Evolutionary conservation across 2,797 vertebrate species (phyloP), one percentile per base, ranked within the genome.

Genomic region (Gila robusta): DNA sequence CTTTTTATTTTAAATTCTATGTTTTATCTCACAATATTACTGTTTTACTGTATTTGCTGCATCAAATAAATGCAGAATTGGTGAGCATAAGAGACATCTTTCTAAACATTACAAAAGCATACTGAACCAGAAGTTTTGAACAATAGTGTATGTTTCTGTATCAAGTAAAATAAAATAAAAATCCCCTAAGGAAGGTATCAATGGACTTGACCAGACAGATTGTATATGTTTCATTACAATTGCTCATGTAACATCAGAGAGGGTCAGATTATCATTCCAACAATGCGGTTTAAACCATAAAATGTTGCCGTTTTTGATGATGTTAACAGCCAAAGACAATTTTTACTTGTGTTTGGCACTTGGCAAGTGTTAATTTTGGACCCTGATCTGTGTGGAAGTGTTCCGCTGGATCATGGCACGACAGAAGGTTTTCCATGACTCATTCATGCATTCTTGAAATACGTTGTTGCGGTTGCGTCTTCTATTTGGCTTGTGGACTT

Each of bases 401-500:
- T 62, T 80, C 56, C 81, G 21, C n/a, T 76, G 74, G 47, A 66
- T 67, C 39, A 44, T 32, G 41, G 62, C 41, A 67, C 49, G 49
- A 80, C 62, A 80, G 62, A 80, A 67, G 62, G 28, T 80, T 80
- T 80, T 80, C 62, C 79, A 80, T 80, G 79, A 80, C 41, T 80
- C 62, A 67, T 47, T 79, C 67, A 74, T 39, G 47, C 66, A 35
- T 85, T 87, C 47, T 62, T 21, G 11, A 56, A 35, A 67, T 82
- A 62, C 1, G 44, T 47, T 81, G 84, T 62, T 80, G 62, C 19
- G 77, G 62, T 69, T 71, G 64, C 19, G 47, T 87, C 35, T 88
- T 21, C 32, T 59, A 16, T 54, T 67, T 52, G 56, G 69, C 19
- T 3, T 69, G 54, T 80, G 44, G 41, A 21, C 21, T 64, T 32